phyloP scores from a whole-genome alignment of 2,888 invertebrate species.

The Herminia tarsipennalis region DNA sequence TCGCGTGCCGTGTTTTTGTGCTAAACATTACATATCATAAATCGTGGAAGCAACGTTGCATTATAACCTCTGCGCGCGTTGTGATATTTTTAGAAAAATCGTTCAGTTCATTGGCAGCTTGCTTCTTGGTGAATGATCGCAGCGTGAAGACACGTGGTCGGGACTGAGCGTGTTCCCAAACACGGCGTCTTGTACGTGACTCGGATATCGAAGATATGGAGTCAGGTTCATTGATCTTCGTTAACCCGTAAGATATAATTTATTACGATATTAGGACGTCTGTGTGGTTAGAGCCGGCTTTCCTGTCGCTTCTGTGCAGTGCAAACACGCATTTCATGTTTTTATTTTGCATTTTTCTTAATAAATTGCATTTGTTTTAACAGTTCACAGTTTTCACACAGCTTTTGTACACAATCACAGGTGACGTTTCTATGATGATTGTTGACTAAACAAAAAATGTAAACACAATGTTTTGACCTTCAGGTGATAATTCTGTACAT shows the following conservation, averaged over 20 bases:
- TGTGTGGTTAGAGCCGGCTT: conserved; percentile 56
- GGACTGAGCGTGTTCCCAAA: conserved; percentile 49
- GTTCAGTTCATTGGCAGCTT: conserved; percentile 76
- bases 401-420: conserved; percentile 11
- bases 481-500: conserved; percentile 16
- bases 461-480: conserved; percentile 32
- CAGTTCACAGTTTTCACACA: conserved; percentile 1
- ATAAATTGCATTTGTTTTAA: conserved; percentile 18
- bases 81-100: conserved; percentile 81
- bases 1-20: conserved; percentile 61
- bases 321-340: conserved; percentile 38
- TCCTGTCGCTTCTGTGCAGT: conserved; percentile 49
- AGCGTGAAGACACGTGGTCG: conserved; percentile 70
- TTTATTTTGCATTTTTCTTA: conserved; percentile 34
- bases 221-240: conserved; percentile 66
- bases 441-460: conserved; percentile 35
- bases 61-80: conserved; percentile 79
- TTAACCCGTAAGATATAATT: conserved; percentile 72
- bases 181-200: conserved; percentile 50
- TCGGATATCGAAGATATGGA: conserved; percentile 58
- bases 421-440: conserved; percentile 13
- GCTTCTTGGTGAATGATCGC: conserved; percentile 62
- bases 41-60: conserved; percentile 55
- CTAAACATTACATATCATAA: conserved; percentile 43
- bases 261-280: conserved; percentile 50